A percentile compares a stretch with the other conserved stretches of the same genome.
Conservation (phyloP, 2,113 vertebrate genomes). For the Edolisoma coerulescens region DNA sequence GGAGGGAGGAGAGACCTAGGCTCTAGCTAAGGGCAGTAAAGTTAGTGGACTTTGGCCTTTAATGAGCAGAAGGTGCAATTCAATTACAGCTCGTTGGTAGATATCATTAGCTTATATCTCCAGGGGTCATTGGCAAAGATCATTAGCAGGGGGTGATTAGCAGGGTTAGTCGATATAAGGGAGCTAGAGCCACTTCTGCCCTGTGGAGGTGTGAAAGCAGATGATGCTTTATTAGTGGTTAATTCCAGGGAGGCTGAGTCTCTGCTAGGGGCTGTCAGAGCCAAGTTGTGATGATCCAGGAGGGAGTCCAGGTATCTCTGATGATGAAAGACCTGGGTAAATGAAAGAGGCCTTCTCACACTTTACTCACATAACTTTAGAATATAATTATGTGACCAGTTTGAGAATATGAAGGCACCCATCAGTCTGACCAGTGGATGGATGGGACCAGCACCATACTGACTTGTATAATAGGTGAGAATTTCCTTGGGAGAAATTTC, state of each 20-base stretch:
- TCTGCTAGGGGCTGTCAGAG: background rate
- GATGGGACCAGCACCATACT: background rate
- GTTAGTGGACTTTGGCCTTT: background rate
- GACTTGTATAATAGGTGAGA: background rate
- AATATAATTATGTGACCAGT: background rate
- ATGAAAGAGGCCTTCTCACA: background rate
- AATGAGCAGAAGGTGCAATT: constrained; percentile 31
- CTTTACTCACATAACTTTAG: background rate
- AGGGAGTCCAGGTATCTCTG: background rate
- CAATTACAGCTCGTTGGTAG: background rate
- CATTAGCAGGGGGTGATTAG: constrained; percentile 40
- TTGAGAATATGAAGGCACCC: background rate
- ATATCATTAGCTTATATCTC: constrained; percentile 32
- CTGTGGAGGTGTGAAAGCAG: background rate
- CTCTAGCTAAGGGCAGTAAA: background rate
- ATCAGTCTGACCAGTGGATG: background rate
- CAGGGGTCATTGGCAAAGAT: constrained; percentile 19
- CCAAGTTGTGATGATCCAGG: background rate
- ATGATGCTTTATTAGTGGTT: background rate
- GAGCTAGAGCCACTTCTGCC: background rate
- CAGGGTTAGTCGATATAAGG: background rate
- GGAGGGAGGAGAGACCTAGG: fast-evolving
- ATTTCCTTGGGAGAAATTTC: too few species aligned
- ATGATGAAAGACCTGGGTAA: background rate
- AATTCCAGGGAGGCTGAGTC: background rate